A percentile compares a stretch with the other conserved stretches of the same genome.
phyloP scores from a whole-genome alignment of 2,888 invertebrate species.

The Temnothorax rugatulus region DNA sequence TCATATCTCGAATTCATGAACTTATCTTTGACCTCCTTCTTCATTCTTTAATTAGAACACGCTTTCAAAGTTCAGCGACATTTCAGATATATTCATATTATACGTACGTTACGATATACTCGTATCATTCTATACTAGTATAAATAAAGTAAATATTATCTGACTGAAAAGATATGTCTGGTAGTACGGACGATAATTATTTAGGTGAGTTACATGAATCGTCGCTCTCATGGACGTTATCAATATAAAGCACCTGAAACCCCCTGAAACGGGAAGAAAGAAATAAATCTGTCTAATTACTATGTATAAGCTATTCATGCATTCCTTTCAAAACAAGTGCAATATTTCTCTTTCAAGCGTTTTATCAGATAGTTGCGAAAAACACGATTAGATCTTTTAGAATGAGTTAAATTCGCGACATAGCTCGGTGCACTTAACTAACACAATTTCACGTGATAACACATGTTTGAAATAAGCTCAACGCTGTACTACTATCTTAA shows the following conservation, averaged over 20 bases:
- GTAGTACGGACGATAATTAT: constrained; percentile 5
- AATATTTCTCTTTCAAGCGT: constrained; percentile 29
- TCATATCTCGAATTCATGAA: neutral
- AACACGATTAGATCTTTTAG: constrained; percentile 23
- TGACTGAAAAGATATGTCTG: neutral
- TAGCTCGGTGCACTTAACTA: neutral
- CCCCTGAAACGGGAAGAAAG: constrained; percentile 60
- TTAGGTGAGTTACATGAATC: constrained; percentile 62
- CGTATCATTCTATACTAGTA: neutral
- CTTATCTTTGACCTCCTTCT: neutral
- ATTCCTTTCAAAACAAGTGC: constrained; percentile 18
- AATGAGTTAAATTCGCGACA: constrained; percentile 20
- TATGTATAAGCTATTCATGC: constrained; percentile 5
- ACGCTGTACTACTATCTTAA: neutral
- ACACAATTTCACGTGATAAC: constrained; percentile 22
- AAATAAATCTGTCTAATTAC: constrained; percentile 68
- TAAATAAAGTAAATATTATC: neutral
- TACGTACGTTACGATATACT: neutral
- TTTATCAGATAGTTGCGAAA: constrained; percentile 19
- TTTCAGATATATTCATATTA: neutral
- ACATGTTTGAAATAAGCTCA: neutral
- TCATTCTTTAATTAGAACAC: neutral
- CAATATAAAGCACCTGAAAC: constrained; percentile 69
- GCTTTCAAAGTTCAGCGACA: neutral
- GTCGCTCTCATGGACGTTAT: constrained; percentile 64